These are phyloP conservation scores for Palythoa grandis DNA, from an alignment of 92 coral and sea anemone genomes.

Conservation along the genomic window DNA sequence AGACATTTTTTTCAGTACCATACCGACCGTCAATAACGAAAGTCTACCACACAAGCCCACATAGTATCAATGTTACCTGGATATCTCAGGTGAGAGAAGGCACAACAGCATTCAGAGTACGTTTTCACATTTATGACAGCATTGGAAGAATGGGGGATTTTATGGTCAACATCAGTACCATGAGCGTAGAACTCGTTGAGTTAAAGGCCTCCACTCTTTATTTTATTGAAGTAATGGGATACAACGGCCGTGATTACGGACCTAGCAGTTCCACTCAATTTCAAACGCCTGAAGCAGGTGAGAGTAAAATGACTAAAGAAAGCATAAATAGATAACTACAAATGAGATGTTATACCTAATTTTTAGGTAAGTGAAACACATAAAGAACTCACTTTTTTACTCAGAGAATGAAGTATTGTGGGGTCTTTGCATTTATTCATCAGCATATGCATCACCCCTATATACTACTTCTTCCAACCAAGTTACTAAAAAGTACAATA, in stretches of 20 bases:
- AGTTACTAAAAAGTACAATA: no score
- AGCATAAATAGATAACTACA: not conserved
- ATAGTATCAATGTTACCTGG: conserved; percentile 34
- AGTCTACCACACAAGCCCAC: not conserved
- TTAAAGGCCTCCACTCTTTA: not conserved
- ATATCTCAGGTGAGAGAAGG: conserved; percentile 27
- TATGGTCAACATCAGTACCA: not conserved
- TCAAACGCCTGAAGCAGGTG: conserved; percentile 27
- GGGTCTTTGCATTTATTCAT: no score
- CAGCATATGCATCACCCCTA: no score
- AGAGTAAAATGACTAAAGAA: not conserved
- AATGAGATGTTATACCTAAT: not conserved
- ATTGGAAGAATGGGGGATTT: not conserved
- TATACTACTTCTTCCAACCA: no score
- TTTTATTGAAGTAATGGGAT: not conserved
- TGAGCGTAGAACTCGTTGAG: conserved; percentile 1
- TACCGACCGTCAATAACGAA: not conserved
- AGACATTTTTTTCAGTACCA: not conserved
- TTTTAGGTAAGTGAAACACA: no score
- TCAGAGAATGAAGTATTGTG: no score
- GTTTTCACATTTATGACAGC: not conserved
- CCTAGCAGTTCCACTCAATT: not conserved
- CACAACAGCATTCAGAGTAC: not conserved
- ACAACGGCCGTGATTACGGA: not conserved
- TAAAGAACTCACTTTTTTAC: no score